Evolutionary conservation across 2,797 vertebrate species (phyloP), one percentile per base, ranked within the genome.

Genomic region (Sebastes dallii): DNA sequence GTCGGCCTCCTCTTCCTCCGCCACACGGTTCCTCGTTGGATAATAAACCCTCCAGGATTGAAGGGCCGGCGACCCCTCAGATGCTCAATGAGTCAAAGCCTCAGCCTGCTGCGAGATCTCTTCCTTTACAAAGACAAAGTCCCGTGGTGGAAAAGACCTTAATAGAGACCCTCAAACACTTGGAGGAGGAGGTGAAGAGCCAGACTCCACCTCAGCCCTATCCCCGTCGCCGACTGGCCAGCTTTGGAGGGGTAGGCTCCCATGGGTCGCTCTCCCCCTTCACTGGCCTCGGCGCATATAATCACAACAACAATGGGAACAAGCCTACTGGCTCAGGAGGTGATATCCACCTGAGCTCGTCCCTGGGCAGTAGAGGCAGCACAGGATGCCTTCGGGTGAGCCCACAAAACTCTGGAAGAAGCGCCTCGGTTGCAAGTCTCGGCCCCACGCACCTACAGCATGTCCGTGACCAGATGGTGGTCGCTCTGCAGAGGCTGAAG

Each of bases 381-480:
- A 93, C 90, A 7, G 91, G 91, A n/a, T 97, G 96, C 50, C 94
- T 98, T 66, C 96, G 94, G 88, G 94, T 96, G 68, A 98, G 97
- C 83, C 97, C 98, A 1, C 94, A 97, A 91, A 97, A 96, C 93
- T 98, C 97, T 0, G 98, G 98, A 27, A 93, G 97, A 91, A 96
- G 93, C 59, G 97, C 97, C 0, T 97, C 98, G 0, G 96, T 98
- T 73, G 93, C 96, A 4, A 95, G 95, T 0, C 94, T 97, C 22
- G 98, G 97, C 81, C 95, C 97, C 0, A 86, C 96, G 83, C 97
- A 99, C 75, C 94, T 99, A 85, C 97, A 99, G 71, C 95, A 97
- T 81, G 98, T 99, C 85, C 96, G 99, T 2, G 98, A 99, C 80
- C 99, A 99, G 89, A 99, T 99, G 98, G 97, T 98, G 5, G 86